Base-by-base conservation (phyloP, 2,113 vertebrate genomes). In the Clupea harengus region DNA sequence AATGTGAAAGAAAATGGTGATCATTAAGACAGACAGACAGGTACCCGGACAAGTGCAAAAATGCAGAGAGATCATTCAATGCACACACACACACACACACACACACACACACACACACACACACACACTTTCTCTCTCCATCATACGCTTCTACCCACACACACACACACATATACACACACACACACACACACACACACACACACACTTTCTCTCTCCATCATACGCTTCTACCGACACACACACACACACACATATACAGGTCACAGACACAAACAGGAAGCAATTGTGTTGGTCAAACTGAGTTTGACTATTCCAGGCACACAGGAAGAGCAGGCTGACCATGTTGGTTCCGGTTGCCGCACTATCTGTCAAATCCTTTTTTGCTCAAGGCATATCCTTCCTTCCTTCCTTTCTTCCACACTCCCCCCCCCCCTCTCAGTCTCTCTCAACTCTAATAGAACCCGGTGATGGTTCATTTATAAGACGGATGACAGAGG, bases 391-490 rank as follows among this genome's bases (percentile, higher is more conserved):
- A 44, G 72, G 72, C 72, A 32, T 78, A 39, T 57, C 64, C 39
- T 18, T 6, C 4, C 50, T 81, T 81, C 45, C 57, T 82, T 67
- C 45, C 44, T 72, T 15, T 4, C 67, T 75, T 75, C 3, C 28
- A 10, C 39, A n/a, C n/a, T n/a, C 39, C 39, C 39, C 39, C 39
- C 17, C 44, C 39, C 78, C 45, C 67, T n/a, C 67, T 44, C 39
- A 9, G 44, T 82, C 50, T 72, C 81, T 84, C 80, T 46, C 6
- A 84, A 32, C 85, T 78, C 85, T 86, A 80, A 86, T 82, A 81
- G 85, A 89, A 39, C 83, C 83, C 45, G 81, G 54, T 72, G 28
- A 85, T 84, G 60, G 64, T 75, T 92, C 83, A 91, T 89, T 88
- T 88, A 84, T 81, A 60, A 88, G 82, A 88, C 85, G 64, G 49